A percentile compares a stretch with the other conserved stretches of the same genome.
Evolutionary conservation across 2,113 vertebrate genomes (phyloP).

Genomic region (Python bivittatus): DNA sequence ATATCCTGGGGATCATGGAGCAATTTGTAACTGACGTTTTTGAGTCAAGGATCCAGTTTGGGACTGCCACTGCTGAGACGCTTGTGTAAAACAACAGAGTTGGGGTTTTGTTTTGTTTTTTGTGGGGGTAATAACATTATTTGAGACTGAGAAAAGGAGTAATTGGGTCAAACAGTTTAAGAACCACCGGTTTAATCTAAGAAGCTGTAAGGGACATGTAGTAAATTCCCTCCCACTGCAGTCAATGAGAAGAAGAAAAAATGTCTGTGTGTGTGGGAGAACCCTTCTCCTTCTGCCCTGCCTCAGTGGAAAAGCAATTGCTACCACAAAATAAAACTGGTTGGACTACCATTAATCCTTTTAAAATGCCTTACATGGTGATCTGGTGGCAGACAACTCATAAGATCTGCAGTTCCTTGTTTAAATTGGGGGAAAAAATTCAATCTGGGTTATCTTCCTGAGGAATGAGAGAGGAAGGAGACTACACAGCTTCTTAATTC

Average conservation of each 20-base stretch:
- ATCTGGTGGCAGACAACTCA: no score
- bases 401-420: no score
- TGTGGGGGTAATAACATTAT: neutral
- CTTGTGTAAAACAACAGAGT: neutral
- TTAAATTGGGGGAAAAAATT: neutral
- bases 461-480: neutral
- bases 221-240: neutral
- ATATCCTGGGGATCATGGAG: neutral
- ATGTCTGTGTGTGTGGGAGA: neutral
- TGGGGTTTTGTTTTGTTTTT: neutral
- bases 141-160: neutral
- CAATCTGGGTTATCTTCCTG: neutral
- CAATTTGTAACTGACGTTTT: neutral
- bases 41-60: neutral
- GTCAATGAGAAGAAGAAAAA: neutral
- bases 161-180: neutral
- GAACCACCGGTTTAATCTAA: neutral
- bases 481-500: neutral
- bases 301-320: neutral
- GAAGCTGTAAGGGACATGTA: neutral
- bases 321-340: no score
- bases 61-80: neutral
- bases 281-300: neutral
- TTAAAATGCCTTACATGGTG: no score
- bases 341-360: no score